Evolutionary conservation across 2,888 invertebrate species (phyloP).

Genomic region (Tridacna crocea): DNA sequence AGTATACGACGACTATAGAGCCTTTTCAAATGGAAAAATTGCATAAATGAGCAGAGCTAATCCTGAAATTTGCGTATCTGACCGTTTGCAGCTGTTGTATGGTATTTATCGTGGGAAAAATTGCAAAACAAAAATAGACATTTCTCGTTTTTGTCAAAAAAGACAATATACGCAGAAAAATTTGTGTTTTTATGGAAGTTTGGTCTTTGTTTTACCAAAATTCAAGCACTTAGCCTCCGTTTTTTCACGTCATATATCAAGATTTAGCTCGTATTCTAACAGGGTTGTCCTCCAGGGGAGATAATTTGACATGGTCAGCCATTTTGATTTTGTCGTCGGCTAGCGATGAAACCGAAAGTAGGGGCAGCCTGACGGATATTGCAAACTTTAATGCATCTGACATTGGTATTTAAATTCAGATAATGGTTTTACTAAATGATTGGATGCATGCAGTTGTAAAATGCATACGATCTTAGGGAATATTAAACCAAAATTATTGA

Average conservation of each 20-base stretch:
- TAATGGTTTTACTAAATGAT: not conserved
- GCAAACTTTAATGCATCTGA: not conserved
- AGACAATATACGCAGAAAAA: conserved; percentile 10
- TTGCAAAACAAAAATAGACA: not conserved
- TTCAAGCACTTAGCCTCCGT: not conserved
- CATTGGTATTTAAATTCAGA: not conserved
- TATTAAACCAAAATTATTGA: no score
- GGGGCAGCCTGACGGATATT: not conserved
- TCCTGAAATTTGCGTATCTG: conserved; percentile 10
- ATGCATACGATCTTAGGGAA: no score
- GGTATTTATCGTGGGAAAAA: not conserved
- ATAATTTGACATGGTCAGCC: not conserved
- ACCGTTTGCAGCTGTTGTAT: not conserved
- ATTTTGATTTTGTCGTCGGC: no score
- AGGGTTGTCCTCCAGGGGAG: not conserved
- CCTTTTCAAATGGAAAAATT: not conserved
- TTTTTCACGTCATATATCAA: not conserved
- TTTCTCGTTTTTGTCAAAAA: not conserved
- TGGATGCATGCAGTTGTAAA: not conserved
- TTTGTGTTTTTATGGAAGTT: not conserved
- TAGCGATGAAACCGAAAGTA: not conserved
- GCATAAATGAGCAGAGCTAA: not conserved
- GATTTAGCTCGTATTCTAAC: not conserved
- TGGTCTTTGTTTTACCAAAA: not conserved
- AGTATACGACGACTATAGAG: not conserved